These are phyloP conservation scores for Sinocyclocheilus grahami DNA, from an alignment of 2,113 vertebrate species.

Conservation along the genomic window DNA sequence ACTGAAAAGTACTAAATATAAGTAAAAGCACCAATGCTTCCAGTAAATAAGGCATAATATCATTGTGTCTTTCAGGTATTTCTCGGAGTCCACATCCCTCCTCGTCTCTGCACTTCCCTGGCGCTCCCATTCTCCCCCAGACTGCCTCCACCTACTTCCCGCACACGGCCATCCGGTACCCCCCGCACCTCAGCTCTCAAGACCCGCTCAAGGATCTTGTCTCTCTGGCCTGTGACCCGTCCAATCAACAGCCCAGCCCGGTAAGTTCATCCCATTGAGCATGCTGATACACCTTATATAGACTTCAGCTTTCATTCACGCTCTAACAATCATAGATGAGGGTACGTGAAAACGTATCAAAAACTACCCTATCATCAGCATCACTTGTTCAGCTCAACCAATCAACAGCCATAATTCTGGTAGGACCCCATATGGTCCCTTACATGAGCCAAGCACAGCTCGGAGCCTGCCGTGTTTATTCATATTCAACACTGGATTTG, in stretches of 20 bases:
- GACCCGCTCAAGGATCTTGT: conserved; percentile 97
- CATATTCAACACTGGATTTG: conserved; percentile 1
- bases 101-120: conserved; percentile 91
- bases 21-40: neutral
- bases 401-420: neutral
- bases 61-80: conserved; percentile 76
- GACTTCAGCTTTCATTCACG: neutral
- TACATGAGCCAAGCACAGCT: conserved; percentile 36
- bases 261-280: conserved; percentile 74
- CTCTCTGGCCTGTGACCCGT: conserved; percentile 93
- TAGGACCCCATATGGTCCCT: neutral
- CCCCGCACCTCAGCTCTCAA: conserved; percentile 92
- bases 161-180: conserved; percentile 94
- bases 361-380: neutral
- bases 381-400: neutral
- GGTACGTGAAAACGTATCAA: neutral
- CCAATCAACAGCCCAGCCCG: conserved; percentile 89
- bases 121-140: conserved; percentile 85
- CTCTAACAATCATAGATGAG: neutral
- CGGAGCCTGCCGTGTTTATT: conserved; percentile 40
- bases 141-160: conserved; percentile 89
- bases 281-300: neutral
- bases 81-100: conserved; percentile 90
- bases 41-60: neutral
- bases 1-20: no score